phyloP scores from a whole-genome alignment of 2,113 vertebrate species.

The Burhinus oedicnemus region DNA sequence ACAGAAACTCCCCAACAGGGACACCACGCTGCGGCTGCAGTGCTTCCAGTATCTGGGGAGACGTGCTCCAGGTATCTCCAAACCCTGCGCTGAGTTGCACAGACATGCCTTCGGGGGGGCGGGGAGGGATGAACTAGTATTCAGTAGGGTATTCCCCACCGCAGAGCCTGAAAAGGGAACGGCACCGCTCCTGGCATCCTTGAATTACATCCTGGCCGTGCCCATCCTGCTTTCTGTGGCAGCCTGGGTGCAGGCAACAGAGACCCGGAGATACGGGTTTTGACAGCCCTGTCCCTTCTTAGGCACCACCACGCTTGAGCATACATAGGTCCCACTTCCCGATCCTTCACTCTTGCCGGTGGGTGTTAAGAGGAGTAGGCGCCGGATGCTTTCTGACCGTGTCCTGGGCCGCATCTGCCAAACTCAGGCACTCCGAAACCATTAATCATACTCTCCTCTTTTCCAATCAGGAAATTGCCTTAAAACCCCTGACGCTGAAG shows the following conservation, averaged over 20 bases:
- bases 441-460: slow-evolving; percentile 35
- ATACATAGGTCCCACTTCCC: rapidly evolving
- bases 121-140: not conserved
- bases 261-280: not conserved
- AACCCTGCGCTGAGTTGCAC: not conserved
- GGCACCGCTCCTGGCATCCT: not conserved
- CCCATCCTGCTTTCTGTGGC: not conserved
- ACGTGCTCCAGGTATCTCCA: not conserved
- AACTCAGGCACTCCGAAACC: not conserved
- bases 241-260: rapidly evolving
- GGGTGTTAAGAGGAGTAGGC: not conserved
- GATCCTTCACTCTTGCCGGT: not conserved
- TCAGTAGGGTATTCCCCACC: not conserved
- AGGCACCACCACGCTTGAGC: rapidly evolving
- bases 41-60: not conserved
- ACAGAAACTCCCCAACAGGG: slow-evolving; percentile 43
- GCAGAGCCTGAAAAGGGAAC: not conserved
- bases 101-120: not conserved
- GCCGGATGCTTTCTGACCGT: not conserved
- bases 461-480: slow-evolving; percentile 56
- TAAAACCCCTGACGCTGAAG: slow-evolving; percentile 2
- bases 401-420: not conserved
- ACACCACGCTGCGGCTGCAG: not conserved
- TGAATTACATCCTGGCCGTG: rapidly evolving
- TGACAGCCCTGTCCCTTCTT: rapidly evolving